Conservation (phyloP, 2,888 invertebrate species). For the Lithophane semibrunnea region DNA sequence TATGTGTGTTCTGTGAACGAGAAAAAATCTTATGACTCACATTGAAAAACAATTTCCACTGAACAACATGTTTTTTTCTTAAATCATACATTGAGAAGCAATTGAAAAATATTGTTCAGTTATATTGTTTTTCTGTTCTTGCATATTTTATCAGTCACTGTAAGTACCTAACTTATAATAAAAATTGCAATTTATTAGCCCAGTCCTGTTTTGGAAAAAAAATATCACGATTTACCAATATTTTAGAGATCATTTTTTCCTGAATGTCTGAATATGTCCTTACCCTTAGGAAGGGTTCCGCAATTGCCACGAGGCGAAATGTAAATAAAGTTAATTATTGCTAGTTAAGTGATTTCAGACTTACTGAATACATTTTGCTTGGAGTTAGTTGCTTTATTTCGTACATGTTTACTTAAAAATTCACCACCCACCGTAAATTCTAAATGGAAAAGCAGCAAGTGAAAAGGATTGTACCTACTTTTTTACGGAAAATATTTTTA, state of each 20-base stretch:
- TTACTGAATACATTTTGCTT: constrained; percentile 74
- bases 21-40: not conserved
- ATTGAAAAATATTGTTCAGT: not conserved
- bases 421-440: constrained; percentile 64
- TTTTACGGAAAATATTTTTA: not conserved
- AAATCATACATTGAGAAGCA: not conserved
- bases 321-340: constrained; percentile 88
- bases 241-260: no score
- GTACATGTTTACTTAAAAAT: constrained; percentile 66
- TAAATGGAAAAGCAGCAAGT: constrained; percentile 53
- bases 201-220: not conserved
- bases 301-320: constrained; percentile 77
- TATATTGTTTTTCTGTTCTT: not conserved
- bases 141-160: not conserved
- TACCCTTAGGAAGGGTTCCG: constrained; percentile 72
- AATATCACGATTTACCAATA: not conserved
- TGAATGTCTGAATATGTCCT: constrained; percentile 64
- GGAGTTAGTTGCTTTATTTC: constrained; percentile 54
- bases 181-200: not conserved
- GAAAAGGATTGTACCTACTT: constrained; percentile 5
- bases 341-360: constrained; percentile 85
- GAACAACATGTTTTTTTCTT: no score
- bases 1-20: not conserved
- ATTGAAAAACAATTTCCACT: not conserved
- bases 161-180: not conserved